phyloP scores from a whole-genome alignment of 2,888 invertebrate genomes.

The Drosophila prolongata region DNA sequence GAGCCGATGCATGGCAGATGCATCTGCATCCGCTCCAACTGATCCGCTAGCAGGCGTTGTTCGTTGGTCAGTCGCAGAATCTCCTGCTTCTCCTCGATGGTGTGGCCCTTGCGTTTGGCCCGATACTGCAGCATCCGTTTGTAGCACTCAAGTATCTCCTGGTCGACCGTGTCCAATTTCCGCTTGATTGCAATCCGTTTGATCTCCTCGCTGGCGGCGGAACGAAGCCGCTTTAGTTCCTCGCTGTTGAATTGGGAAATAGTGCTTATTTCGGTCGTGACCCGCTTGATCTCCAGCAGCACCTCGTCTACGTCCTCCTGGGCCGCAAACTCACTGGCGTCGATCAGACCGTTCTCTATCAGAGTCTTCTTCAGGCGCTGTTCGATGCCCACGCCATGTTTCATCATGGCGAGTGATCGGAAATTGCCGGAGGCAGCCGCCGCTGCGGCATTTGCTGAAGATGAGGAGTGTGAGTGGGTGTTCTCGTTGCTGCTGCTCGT shows the following conservation, averaged over 20 bases:
- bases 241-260: slow-evolving; percentile 92
- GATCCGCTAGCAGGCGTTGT: slow-evolving; percentile 85
- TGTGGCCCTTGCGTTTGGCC: slow-evolving; percentile 91
- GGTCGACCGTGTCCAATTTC: slow-evolving; percentile 90
- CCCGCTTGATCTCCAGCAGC: slow-evolving; percentile 93
- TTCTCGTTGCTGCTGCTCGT: slow-evolving; percentile 80
- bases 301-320: slow-evolving; percentile 93
- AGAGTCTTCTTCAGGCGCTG: slow-evolving; percentile 93
- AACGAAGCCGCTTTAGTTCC: slow-evolving; percentile 89
- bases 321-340: slow-evolving; percentile 88
- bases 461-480: slow-evolving; percentile 50
- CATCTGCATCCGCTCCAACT: slow-evolving; percentile 78
- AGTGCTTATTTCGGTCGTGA: slow-evolving; percentile 91
- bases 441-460: slow-evolving; percentile 55
- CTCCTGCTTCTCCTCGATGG: slow-evolving; percentile 92
- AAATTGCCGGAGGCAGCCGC: slow-evolving; percentile 59
- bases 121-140: slow-evolving; percentile 92
- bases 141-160: slow-evolving; percentile 92
- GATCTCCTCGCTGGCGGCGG: slow-evolving; percentile 91
- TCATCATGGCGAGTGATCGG: slow-evolving; percentile 85
- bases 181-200: slow-evolving; percentile 91
- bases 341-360: slow-evolving; percentile 93
- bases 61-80: slow-evolving; percentile 90
- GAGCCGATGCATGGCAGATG: slow-evolving; percentile 13
- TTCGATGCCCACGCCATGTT: slow-evolving; percentile 91